Base-by-base conservation (phyloP, 2,888 invertebrate species). In the Merodon equestris region DNA sequence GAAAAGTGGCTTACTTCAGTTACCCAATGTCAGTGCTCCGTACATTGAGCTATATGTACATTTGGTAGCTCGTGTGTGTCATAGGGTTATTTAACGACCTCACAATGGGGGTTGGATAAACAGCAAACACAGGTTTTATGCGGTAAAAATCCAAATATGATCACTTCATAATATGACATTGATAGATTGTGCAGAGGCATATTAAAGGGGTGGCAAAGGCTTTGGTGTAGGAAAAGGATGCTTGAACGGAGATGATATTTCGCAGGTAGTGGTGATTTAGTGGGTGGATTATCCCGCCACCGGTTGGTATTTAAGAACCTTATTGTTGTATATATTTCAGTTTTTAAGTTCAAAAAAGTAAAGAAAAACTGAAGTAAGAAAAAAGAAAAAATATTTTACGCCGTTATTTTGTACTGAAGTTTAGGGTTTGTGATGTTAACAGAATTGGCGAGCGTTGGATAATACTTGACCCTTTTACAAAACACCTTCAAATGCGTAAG, bases 161-260 rank as follows among this genome's bases (percentile, higher is more conserved):
- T 88, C 88, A 87, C 88, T 87, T 87, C 88, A 87, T 88, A 87
- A 87, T 88, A 86, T 88, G 87, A 88, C 87, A 86, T 88, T 87
- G 87, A 87, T 87, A 85, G 87, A 87, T 87, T 88, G 87, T 27
- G 27, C 27, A 2, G 84, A 60, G 74, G 54, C 68, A 47, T 68
- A 27, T 40, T 38, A 18, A 42, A 56, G 53, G 74, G 50, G 63
- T 58, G 57, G 48, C 40, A 12, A n/a, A 38, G 38, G 73, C 51
- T 70, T 58, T 68, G 48, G 13, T 51, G 38, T 14, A 13, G 17
- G 38, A 36, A 13, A 56, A 63, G 71, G 57, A n/a, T 15, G 15
- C 40, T 34, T 61, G 15, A n/a, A n/a, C n/a, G n/a, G 27, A 56
- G 19, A 27, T 14, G 34, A 19, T 68, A 47, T 4, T 64, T 68